phyloP scores from a whole-genome alignment of 2,888 invertebrate species.

The Parascotia fuliginaria region DNA sequence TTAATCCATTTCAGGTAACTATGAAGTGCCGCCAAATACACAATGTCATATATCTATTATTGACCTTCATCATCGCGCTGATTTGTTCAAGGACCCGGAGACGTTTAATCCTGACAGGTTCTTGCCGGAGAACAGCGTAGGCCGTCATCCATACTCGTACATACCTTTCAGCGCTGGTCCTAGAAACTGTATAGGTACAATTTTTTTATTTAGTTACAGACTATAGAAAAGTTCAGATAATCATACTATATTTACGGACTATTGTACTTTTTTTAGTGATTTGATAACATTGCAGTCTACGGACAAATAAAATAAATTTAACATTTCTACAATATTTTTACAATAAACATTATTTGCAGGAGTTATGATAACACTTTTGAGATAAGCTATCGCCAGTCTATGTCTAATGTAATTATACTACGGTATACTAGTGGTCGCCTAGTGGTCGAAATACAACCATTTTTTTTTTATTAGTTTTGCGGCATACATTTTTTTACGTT shows the following conservation, averaged over 20 bases:
- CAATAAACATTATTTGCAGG: too few species aligned
- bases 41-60: conserved; percentile 83
- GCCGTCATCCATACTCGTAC: conserved; percentile 87
- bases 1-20: conserved; percentile 53
- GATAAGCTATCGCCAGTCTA: too few species aligned
- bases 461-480: too few species aligned
- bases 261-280: too few species aligned
- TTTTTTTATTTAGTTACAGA: background rate
- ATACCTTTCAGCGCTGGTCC: conserved; percentile 90
- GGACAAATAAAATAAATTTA: too few species aligned
- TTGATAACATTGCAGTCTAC: too few species aligned
- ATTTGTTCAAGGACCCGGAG: conserved; percentile 88
- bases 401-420: too few species aligned
- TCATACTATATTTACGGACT: background rate
- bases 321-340: too few species aligned
- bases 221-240: background rate
- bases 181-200: conserved; percentile 88
- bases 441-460: too few species aligned
- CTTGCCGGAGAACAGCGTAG: conserved; percentile 80
- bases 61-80: conserved; percentile 87
- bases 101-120: conserved; percentile 90
- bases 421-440: too few species aligned
- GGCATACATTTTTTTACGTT: too few species aligned
- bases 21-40: conserved; percentile 75
- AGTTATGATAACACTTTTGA: too few species aligned